Evolutionary conservation across 2,888 invertebrate species (phyloP).

Genomic region (Neoaliturus tenellus): DNA sequence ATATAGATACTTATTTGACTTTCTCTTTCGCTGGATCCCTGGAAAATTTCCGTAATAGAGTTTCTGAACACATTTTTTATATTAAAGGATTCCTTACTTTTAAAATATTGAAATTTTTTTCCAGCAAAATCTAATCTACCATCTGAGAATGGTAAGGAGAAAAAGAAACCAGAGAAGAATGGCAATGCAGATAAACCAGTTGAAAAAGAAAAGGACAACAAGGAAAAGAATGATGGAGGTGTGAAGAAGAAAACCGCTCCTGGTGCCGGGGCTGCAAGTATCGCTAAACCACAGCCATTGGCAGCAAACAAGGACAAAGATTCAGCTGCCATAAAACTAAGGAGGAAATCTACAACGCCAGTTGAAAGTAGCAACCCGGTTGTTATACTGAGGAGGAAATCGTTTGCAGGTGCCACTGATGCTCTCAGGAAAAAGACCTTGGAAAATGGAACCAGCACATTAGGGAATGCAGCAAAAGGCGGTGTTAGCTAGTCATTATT

Average conservation of each 20-base stretch:
- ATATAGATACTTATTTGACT: too few species aligned
- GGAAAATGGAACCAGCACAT: slow-evolving; percentile 35
- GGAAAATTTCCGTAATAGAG: too few species aligned
- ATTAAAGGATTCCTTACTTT: too few species aligned
- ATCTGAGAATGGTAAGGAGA: slow-evolving; percentile 1
- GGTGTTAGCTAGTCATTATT: slow-evolving; percentile 52
- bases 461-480: slow-evolving; percentile 27
- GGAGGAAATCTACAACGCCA: slow-evolving; percentile 56
- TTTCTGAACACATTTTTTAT: too few species aligned
- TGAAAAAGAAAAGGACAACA: slow-evolving; percentile 25
- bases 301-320: slow-evolving; percentile 45
- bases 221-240: neutral
- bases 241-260: slow-evolving; percentile 1
- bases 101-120: neutral
- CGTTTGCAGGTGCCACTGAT: slow-evolving; percentile 55
- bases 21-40: too few species aligned
- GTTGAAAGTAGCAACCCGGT: slow-evolving; percentile 34
- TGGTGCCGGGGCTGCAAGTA: neutral
- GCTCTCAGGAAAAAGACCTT: slow-evolving; percentile 45
- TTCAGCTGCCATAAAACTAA: slow-evolving; percentile 40
- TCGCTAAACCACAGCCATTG: neutral
- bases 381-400: slow-evolving; percentile 52
- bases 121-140: neutral
- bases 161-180: slow-evolving; percentile 19
- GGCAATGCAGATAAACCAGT: neutral